A percentile compares a stretch with the other conserved stretches of the same genome.
Conservation (phyloP, 2,888 invertebrate species). For the Temnothorax rugatulus region DNA sequence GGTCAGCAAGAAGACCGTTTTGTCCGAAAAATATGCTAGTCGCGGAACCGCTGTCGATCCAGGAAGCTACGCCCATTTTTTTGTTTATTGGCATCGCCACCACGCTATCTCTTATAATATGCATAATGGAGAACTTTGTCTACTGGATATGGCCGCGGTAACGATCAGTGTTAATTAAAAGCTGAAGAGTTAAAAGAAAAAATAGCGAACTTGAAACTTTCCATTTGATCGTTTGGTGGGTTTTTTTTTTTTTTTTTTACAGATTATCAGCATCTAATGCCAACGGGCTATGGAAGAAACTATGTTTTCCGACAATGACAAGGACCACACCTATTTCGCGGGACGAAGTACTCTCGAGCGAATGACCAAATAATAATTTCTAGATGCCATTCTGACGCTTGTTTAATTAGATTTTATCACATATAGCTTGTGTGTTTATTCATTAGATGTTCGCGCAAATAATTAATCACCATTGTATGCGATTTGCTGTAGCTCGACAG, state of each 20-base stretch:
- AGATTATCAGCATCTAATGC: slow-evolving; percentile 34
- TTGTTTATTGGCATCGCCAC: slow-evolving; percentile 72
- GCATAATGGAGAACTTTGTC: slow-evolving; percentile 66
- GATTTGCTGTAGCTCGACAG: slow-evolving; percentile 8
- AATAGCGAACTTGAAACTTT: neutral
- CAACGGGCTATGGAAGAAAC: neutral
- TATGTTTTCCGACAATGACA: neutral
- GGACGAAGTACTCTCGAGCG: neutral
- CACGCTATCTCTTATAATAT: slow-evolving; percentile 72
- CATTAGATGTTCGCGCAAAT: slow-evolving; percentile 8
- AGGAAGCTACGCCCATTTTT: slow-evolving; percentile 79
- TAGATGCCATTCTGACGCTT: neutral
- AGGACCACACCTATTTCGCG: neutral
- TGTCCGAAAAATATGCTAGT: slow-evolving; percentile 76
- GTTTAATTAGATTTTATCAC: neutral
- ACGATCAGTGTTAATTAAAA: neutral
- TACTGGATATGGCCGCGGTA: slow-evolving; percentile 51
- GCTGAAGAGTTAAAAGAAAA: neutral
- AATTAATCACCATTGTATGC: slow-evolving; percentile 8
- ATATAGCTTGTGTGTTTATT: neutral
- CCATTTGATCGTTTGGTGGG: neutral
- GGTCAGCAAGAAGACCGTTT: slow-evolving; percentile 79
- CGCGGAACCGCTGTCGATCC: slow-evolving; percentile 79
- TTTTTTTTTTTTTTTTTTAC: slow-evolving; percentile 6
- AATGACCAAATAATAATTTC: slow-evolving; percentile 17